Conservation (phyloP, 2,113 vertebrate genomes). For the Mus musculus region DNA sequence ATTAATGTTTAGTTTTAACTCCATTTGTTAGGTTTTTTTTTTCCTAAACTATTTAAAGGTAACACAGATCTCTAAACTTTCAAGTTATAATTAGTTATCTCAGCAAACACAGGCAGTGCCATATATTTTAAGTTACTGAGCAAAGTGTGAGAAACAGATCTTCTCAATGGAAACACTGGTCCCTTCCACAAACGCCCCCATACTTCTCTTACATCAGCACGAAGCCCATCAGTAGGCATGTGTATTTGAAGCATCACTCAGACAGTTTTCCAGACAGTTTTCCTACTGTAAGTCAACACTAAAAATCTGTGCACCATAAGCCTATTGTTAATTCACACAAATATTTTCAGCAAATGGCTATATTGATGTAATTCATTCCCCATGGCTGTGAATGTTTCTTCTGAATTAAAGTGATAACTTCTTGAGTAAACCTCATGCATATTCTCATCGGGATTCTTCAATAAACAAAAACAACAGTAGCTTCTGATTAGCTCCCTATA, state of each 20-base stretch:
- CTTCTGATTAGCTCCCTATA: slow-evolving; percentile 9
- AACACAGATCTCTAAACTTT: not conserved
- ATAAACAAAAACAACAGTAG: not conserved
- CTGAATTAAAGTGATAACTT: slow-evolving; percentile 13
- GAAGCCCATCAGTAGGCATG: not conserved
- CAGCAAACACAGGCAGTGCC: not conserved
- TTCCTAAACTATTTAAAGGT: slow-evolving; percentile 28
- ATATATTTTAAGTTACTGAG: not conserved
- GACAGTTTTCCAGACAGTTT: slow-evolving; percentile 9
- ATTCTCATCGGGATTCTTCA: not conserved
- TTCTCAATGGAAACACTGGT: not conserved
- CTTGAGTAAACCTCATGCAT: not conserved
- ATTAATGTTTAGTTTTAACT: not conserved
- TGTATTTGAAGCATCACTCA: slow-evolving; percentile 5
- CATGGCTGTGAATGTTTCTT: slow-evolving; percentile 47
- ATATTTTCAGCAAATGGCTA: slow-evolving; percentile 55
- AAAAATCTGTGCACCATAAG: slow-evolving; percentile 44
- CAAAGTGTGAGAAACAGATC: not conserved
- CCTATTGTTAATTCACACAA: slow-evolving; percentile 51
- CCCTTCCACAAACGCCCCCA: not conserved
- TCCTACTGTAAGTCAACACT: slow-evolving; percentile 3
- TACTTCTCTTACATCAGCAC: slow-evolving; percentile 10
- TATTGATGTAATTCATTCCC: slow-evolving; percentile 30
- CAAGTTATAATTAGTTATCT: slow-evolving; percentile 36
- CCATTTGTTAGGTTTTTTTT: slow-evolving; percentile 18